A percentile compares a stretch with the other conserved stretches of the same genome.
Evolutionary conservation across 2,113 vertebrate genomes (phyloP).

Genomic region (Heliornis fulica): DNA sequence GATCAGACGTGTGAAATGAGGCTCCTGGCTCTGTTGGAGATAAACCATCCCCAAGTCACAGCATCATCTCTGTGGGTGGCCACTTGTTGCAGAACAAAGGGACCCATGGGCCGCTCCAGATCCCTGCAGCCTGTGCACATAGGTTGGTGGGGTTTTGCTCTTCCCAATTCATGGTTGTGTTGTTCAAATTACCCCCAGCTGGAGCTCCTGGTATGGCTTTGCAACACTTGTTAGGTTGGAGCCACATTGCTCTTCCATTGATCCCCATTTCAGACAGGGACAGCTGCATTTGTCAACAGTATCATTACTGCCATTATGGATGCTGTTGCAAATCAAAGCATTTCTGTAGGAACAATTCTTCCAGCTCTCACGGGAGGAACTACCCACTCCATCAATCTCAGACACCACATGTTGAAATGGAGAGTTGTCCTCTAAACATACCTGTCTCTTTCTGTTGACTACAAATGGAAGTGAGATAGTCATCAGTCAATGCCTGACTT

Average conservation of each 20-base stretch:
- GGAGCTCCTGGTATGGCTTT: neutral
- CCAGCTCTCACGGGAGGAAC: neutral
- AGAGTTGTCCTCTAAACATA: neutral
- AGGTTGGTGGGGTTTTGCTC: neutral
- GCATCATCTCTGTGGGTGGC: neutral
- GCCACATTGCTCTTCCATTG: accelerated
- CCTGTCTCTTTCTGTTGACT: neutral
- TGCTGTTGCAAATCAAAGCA: neutral
- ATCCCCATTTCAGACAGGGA: neutral
- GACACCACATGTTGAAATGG: neutral
- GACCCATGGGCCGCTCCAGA: neutral
- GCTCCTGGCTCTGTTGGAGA: neutral
- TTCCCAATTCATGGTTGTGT: neutral
- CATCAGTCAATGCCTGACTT: neutral
- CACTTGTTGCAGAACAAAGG: neutral
- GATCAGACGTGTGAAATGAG: neutral
- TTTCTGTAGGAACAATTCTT: neutral
- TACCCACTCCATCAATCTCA: neutral
- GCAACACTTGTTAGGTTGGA: neutral
- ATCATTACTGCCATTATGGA: neutral
- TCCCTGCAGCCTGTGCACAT: accelerated
- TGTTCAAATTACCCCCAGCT: neutral
- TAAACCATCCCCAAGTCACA: neutral
- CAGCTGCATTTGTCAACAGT: neutral
- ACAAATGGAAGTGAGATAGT: neutral